Conservation (phyloP, 92 coral and sea anemone species). For the Desmophyllum pertusum region DNA sequence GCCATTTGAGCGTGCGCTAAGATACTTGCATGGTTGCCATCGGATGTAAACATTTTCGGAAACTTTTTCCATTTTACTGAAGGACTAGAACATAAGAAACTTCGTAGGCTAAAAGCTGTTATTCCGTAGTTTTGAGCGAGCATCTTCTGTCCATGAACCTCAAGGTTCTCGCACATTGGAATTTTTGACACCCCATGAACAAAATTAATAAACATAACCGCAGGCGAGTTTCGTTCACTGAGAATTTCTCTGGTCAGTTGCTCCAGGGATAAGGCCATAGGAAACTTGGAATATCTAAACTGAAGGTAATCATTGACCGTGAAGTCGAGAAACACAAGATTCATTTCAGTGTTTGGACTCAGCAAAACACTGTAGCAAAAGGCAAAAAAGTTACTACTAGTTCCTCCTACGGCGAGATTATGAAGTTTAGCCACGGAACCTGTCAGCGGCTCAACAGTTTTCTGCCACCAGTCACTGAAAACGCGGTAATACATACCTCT, state of each 20-base stretch:
- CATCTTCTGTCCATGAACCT: conserved; percentile 56
- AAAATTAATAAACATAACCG: conserved; percentile 50
- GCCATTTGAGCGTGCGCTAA: conserved; percentile 56
- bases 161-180: conserved; percentile 46
- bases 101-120: conserved; percentile 54
- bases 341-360: conserved; percentile 19
- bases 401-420: conserved; percentile 63
- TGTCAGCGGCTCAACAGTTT: conserved; percentile 52
- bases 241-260: conserved; percentile 59
- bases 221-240: conserved; percentile 30
- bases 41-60: conserved; percentile 30
- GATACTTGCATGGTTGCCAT: conserved; percentile 49
- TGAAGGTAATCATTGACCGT: conserved; percentile 55
- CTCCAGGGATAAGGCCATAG: conserved; percentile 46
- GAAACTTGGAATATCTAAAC: conserved; percentile 25
- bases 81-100: conserved; percentile 43
- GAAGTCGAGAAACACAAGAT: conserved; percentile 56
- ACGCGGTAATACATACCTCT: conserved; percentile 51
- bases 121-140: conserved; percentile 51
- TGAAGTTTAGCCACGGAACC: conserved; percentile 45
- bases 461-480: conserved; percentile 58
- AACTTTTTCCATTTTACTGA: no score
- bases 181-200: background rate
- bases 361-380: conserved; percentile 45
- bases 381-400: conserved; percentile 58